Base-by-base conservation (phyloP, 2,888 invertebrate genomes). In the Chrysolina oricalcia region DNA sequence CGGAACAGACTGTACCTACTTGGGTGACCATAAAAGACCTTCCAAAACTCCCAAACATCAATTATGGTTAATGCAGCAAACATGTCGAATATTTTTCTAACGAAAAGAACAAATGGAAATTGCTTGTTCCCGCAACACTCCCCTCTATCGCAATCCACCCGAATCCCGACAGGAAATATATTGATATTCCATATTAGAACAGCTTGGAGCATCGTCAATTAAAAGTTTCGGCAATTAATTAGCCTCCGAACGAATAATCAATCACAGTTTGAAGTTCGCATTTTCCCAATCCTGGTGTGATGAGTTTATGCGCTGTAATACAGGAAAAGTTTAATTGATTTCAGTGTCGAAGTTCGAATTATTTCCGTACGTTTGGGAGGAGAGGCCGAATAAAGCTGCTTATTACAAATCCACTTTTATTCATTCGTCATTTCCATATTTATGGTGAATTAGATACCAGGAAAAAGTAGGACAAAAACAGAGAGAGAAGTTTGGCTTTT, bases 281-380 rank as follows among this genome's bases (percentile, higher is more conserved):
- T 50, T 50, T 67, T 35, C 40, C 48, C 46, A 50, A 27, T 48
- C n/a, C 50, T n/a, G 23, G 27, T 35, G 48, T 35, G 48, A 50
- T 50, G 27, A 43, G 19, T 48, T 41, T 21, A 46, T 19, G 48
- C 5, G 17, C n/a, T 50, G 48, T 67, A n/a, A 67, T 67, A 48
- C 48, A 48, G 65, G 65, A 66, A 65, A 66, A 64, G 40, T 66
- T 17, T 21, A 50, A 67, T 67, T 64, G 64, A 64, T 64, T 64
- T 64, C 21, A 9, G 19, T 13, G 21, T 41, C 21, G 41, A 43
- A 43, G 43, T 41, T 40, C 1, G 17, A 19, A 64, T 43, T 21
- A 13, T 43, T 15, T 64, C 41, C 63, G 11, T 17, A 11, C 35
- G 17, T 40, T 17, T 35, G 64, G 15, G 41, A 10, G 41, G 19